phyloP scores from a whole-genome alignment of 2,797 vertebrate species.

The Lutra lutra region DNA sequence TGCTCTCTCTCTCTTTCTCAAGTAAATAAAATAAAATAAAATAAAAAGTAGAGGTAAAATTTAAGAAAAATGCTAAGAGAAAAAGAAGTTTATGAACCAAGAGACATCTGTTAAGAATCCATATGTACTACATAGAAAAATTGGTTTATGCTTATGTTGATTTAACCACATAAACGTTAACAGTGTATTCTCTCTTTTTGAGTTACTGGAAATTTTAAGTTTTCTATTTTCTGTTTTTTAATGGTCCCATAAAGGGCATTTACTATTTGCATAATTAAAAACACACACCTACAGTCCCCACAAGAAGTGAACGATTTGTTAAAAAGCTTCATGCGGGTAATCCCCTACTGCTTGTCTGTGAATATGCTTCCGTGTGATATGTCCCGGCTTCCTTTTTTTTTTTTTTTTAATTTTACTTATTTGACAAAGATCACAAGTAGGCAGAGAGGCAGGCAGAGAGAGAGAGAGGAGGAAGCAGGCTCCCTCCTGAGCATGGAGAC shows the following conservation, averaged over 20 bases:
- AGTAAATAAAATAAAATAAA: not conserved
- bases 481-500: too few species aligned
- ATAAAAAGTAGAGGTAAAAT: not conserved
- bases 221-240: not conserved
- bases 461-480: too few species aligned
- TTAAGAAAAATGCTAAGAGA: not conserved
- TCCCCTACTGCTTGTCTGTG: not conserved
- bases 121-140: not conserved
- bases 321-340: not conserved
- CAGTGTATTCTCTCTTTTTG: not conserved
- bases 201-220: not conserved
- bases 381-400: not conserved
- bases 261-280: conserved; percentile 2
- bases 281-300: not conserved
- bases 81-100: not conserved
- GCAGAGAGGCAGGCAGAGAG: too few species aligned
- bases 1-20: too few species aligned
- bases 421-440: too few species aligned
- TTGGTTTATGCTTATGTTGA: not conserved
- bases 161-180: not conserved
- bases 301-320: not conserved
- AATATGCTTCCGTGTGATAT: not conserved
- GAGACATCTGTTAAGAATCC: not conserved
- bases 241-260: not conserved
- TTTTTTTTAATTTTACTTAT: too few species aligned